Evolutionary conservation across 2,797 vertebrate species (phyloP).

Genomic region (Oryzias sinensis): DNA sequence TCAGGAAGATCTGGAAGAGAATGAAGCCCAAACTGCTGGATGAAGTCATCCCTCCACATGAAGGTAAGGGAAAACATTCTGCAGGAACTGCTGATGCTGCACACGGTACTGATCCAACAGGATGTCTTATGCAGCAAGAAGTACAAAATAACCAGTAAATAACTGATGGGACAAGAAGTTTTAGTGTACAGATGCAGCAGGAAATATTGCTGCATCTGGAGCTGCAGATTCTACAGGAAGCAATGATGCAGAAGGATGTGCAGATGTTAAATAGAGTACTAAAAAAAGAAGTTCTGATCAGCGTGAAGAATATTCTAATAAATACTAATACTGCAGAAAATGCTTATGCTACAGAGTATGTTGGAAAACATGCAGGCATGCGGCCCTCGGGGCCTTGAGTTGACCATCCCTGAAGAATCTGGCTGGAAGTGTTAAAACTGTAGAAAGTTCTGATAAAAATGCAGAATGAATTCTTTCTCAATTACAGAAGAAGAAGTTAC

Average conservation of each 20-base stretch:
- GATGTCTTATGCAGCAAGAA: neutral
- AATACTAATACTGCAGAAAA: too few species aligned
- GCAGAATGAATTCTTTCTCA: neutral
- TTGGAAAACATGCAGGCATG: too few species aligned
- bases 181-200: neutral
- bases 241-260: neutral
- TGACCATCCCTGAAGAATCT: neutral
- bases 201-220: neutral
- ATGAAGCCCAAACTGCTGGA: conserved; percentile 96
- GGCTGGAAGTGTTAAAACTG: neutral
- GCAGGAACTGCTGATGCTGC: neutral
- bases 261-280: too few species aligned
- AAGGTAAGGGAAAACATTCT: conserved; percentile 74
- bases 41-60: conserved; percentile 93
- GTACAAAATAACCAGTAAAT: too few species aligned
- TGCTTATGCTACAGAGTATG: neutral
- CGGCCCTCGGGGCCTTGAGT: too few species aligned
- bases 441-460: neutral
- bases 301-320: too few species aligned
- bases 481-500: conserved; percentile 91
- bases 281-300: too few species aligned
- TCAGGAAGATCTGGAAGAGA: conserved; percentile 98
- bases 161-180: neutral
- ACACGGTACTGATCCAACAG: neutral
- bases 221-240: neutral